phyloP scores from a whole-genome alignment of 2,797 vertebrate genomes.

The Pantherophis alleghaniensis region DNA sequence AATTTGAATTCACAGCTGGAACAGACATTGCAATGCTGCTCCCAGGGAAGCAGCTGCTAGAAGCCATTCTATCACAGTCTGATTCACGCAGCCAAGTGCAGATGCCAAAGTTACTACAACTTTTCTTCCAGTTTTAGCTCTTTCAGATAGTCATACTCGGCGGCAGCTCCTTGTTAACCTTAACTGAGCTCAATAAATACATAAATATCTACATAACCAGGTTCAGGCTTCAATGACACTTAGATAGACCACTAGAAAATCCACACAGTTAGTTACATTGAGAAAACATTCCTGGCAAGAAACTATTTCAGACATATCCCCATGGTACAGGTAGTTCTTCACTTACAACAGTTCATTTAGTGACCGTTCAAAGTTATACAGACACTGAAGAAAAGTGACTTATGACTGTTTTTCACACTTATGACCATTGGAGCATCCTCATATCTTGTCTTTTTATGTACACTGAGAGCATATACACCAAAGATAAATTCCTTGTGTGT shows the following conservation, averaged over 20 bases:
- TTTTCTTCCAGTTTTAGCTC: background rate
- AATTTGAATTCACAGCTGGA: slow-evolving; percentile 32
- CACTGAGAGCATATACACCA: no score
- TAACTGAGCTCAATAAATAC: background rate
- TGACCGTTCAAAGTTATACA: background rate
- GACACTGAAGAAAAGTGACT: background rate
- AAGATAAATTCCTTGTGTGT: no score
- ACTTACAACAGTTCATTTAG: background rate
- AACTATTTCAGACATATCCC: background rate
- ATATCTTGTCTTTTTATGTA: no score
- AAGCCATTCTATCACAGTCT: background rate
- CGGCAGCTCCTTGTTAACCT: background rate
- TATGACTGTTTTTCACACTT: background rate
- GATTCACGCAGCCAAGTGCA: background rate
- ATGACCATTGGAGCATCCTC: background rate
- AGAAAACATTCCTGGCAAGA: background rate
- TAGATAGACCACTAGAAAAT: background rate
- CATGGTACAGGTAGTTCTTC: background rate
- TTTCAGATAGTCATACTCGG: background rate
- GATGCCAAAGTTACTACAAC: background rate
- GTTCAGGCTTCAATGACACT: background rate
- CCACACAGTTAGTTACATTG: background rate
- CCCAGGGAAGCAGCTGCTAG: slow-evolving; percentile 13
- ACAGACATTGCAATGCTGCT: slow-evolving; percentile 11
- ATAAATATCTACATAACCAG: background rate